Percentiles rank a stretch among this genome's conserved stretches.
These are phyloP conservation scores for Acromyrmex charruanus DNA, from an alignment of 1,140 invertebrate species.

Conservation along the genomic window DNA sequence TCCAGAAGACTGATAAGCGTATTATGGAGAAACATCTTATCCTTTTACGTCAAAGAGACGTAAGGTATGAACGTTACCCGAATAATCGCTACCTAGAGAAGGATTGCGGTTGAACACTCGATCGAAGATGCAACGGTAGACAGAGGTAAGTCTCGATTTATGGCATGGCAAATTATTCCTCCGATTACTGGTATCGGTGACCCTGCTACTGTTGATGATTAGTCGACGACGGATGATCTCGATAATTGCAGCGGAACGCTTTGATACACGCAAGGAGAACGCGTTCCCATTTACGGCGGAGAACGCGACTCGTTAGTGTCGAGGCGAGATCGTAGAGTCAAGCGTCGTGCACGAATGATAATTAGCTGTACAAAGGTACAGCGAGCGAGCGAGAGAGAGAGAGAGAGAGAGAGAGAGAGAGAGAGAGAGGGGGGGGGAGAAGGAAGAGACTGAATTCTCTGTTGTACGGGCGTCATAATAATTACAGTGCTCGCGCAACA, in stretches of 20 bases:
- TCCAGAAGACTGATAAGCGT: background rate
- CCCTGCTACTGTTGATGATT: slow-evolving; percentile 38
- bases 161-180: slow-evolving; percentile 49
- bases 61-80: background rate
- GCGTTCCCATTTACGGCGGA: slow-evolving; percentile 67
- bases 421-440: background rate
- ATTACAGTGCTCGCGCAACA: slow-evolving; percentile 42
- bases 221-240: slow-evolving; percentile 48
- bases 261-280: slow-evolving; percentile 29
- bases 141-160: slow-evolving; percentile 41
- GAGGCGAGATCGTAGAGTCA: slow-evolving; percentile 35
- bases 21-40: background rate
- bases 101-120: background rate
- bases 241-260: slow-evolving; percentile 58
- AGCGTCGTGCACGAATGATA: slow-evolving; percentile 68
- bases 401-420: slow-evolving; percentile 33
- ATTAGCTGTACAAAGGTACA: slow-evolving; percentile 67
- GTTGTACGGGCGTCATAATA: slow-evolving; percentile 50
- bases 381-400: background rate
- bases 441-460: slow-evolving; percentile 31
- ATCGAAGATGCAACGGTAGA: slow-evolving; percentile 21
- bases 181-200: slow-evolving; percentile 31
- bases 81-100: background rate
- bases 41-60: background rate
- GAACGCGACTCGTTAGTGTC: slow-evolving; percentile 71